Percentiles rank a stretch among this genome's conserved stretches.
Evolutionary conservation across 2,113 vertebrate species (phyloP).

Genomic region (Colius striatus): DNA sequence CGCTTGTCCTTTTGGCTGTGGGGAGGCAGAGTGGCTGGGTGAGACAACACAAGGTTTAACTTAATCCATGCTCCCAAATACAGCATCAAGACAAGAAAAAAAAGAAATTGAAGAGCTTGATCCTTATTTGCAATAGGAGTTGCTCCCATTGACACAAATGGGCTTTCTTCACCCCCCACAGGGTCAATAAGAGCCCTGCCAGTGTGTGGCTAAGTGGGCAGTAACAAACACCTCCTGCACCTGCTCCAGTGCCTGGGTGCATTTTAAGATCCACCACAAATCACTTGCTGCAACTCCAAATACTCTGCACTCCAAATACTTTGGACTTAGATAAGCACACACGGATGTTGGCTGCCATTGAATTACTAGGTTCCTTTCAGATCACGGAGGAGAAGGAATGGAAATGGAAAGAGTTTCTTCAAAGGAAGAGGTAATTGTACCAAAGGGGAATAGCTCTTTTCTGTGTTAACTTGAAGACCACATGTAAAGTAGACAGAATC

Average conservation of each 20-base stretch:
- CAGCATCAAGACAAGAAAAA: neutral
- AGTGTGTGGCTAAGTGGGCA: neutral
- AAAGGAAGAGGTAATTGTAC: neutral
- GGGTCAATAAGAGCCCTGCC: neutral
- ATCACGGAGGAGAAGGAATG: neutral
- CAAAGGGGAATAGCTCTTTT: neutral
- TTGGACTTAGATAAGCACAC: neutral
- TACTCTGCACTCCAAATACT: neutral
- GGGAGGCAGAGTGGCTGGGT: neutral
- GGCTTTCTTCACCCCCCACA: neutral
- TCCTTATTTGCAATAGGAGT: neutral
- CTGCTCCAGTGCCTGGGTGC: neutral
- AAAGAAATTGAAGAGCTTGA: neutral
- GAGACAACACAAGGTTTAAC: neutral
- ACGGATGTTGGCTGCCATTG: neutral
- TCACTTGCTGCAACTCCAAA: neutral
- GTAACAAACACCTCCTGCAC: neutral
- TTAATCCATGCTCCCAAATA: neutral
- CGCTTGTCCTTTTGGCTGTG: constrained; percentile 28
- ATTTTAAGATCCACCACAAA: neutral
- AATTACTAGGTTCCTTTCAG: neutral
- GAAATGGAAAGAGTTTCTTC: neutral
- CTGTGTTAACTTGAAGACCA: neutral
- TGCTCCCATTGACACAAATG: neutral
- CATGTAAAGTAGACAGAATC: neutral